Percentiles rank a stretch among this genome's conserved stretches.
These are phyloP conservation scores for Noturus placidus DNA, from an alignment of 2,113 vertebrate genomes.

Conservation along the genomic window DNA sequence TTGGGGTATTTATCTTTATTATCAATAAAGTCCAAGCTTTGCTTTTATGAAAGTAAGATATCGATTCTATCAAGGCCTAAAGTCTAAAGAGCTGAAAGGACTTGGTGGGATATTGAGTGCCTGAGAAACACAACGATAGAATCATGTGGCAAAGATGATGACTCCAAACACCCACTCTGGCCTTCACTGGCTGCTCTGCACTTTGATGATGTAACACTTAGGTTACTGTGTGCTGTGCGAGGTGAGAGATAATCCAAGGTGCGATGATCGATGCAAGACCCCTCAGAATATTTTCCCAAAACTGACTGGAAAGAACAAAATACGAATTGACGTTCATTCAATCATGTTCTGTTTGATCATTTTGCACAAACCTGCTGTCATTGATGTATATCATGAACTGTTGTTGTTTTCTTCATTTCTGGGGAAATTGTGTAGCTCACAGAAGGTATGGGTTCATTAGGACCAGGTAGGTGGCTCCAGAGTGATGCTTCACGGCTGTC, in stretches of 20 bases:
- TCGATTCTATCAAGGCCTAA: slow-evolving; percentile 28
- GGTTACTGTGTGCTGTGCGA: slow-evolving; percentile 26
- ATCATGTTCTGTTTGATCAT: not conserved
- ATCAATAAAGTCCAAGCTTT: slow-evolving; percentile 18
- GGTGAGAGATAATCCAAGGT: slow-evolving; percentile 11
- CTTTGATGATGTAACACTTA: slow-evolving; percentile 49
- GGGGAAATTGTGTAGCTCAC: not conserved
- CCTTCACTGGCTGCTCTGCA: slow-evolving; percentile 8
- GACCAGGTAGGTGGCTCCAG: slow-evolving; percentile 24
- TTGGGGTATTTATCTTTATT: not conserved
- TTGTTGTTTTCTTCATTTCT: not conserved
- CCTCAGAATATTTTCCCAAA: slow-evolving; percentile 10
- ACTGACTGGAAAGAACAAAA: not conserved
- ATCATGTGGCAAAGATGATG: slow-evolving; percentile 21
- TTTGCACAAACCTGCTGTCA: not conserved
- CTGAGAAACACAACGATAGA: slow-evolving; percentile 18
- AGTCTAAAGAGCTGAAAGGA: slow-evolving; percentile 14
- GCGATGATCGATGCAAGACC: slow-evolving; percentile 10
- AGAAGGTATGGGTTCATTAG: slow-evolving; percentile 24
- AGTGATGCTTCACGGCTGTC: slow-evolving; percentile 18
- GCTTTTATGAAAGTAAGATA: slow-evolving; percentile 23
- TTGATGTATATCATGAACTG: not conserved
- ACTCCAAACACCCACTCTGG: slow-evolving; percentile 11
- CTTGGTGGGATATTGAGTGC: slow-evolving; percentile 13
- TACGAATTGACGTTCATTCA: not conserved